phyloP scores from a whole-genome alignment of 2,797 vertebrate species.

The Periophthalmus magnuspinnatus region DNA sequence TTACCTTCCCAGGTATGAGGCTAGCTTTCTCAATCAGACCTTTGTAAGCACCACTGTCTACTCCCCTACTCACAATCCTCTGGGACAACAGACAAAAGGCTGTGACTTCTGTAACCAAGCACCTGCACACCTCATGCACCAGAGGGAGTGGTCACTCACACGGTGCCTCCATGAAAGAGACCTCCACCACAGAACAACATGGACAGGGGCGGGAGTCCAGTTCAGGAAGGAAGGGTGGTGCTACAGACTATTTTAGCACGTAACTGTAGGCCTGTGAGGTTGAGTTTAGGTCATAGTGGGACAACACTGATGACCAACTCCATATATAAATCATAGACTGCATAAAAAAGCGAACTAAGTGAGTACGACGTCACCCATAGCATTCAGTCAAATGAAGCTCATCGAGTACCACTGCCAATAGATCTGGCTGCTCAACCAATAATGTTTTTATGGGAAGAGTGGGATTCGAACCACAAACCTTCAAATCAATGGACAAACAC shows the following conservation, averaged over 20 bases:
- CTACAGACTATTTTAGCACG: conserved; percentile 15
- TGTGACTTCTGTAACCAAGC: conserved; percentile 54
- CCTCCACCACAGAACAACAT: conserved; percentile 2
- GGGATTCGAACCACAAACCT: no score
- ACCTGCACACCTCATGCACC: conserved; percentile 37
- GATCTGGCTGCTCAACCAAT: no score
- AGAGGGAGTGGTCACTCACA: conserved; percentile 25
- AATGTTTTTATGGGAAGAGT: no score
- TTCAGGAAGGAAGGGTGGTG: conserved; percentile 71
- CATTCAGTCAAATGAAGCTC: no score
- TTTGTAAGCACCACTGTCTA: conserved; percentile 34
- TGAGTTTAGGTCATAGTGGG: not conserved
- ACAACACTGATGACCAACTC: not conserved
- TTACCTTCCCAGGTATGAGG: conserved; percentile 29
- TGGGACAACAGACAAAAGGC: conserved; percentile 70
- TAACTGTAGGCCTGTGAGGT: not conserved
- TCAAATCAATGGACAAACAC: no score
- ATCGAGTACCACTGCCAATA: no score
- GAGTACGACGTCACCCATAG: no score
- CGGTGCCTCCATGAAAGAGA: conserved; percentile 12
- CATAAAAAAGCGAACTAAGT: no score
- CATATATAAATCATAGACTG: no score
- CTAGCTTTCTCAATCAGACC: conserved; percentile 44
- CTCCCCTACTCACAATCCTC: conserved; percentile 46
- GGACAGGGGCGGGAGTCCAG: conserved; percentile 42